phyloP scores from a whole-genome alignment of 2,797 vertebrate species.

The Eospalax fontanierii region DNA sequence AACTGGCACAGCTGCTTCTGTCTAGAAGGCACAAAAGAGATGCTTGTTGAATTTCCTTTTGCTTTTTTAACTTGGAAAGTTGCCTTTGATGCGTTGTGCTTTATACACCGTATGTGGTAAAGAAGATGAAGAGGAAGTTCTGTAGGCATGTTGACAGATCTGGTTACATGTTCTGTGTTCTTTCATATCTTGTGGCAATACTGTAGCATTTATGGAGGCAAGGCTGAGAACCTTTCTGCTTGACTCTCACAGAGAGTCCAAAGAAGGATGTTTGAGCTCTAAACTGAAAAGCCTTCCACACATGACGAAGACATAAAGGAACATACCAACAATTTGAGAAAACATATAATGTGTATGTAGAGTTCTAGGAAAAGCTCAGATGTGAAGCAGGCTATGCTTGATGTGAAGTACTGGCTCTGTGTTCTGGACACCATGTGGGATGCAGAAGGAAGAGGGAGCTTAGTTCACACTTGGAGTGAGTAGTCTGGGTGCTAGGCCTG shows the following conservation, averaged over 20 bases:
- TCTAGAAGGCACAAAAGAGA: background rate
- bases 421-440: background rate
- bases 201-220: background rate
- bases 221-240: background rate
- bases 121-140: constrained; percentile 4
- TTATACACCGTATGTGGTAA: background rate
- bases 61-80: constrained; percentile 17
- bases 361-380: background rate
- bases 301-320: background rate
- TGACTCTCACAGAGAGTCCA: background rate
- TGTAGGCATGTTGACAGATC: background rate
- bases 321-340: background rate
- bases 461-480: background rate
- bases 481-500: background rate
- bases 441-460: background rate
- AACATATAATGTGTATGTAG: background rate
- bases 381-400: background rate
- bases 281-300: background rate
- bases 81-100: background rate
- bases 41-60: constrained; percentile 33
- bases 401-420: background rate
- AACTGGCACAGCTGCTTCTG: background rate
- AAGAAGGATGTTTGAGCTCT: background rate
- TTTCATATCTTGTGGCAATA: background rate
- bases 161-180: background rate